Conservation (phyloP, 2,113 vertebrate genomes). For the Coptodon rendalli region DNA sequence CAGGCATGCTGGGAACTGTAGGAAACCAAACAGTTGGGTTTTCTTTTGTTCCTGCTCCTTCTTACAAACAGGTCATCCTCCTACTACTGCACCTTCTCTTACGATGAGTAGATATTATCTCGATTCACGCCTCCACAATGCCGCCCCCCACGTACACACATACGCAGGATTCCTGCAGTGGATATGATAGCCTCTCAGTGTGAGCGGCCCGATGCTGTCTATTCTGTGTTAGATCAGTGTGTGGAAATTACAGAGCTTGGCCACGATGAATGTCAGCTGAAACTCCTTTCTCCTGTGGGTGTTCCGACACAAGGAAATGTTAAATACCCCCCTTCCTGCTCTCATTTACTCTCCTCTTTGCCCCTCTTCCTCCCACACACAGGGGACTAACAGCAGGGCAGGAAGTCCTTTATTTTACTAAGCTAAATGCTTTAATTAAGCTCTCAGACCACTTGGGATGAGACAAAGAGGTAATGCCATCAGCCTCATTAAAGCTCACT, state of each 20-base stretch:
- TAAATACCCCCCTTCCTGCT: constrained; percentile 19
- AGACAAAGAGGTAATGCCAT: constrained; percentile 49
- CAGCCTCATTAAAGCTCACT: constrained; percentile 50
- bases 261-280: background rate
- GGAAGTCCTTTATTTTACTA: constrained; percentile 45
- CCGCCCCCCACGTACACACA: background rate
- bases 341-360: constrained; percentile 11
- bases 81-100: constrained; percentile 15
- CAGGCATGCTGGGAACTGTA: background rate
- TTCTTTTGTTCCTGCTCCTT: background rate
- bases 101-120: constrained; percentile 61
- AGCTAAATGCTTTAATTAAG: constrained; percentile 65
- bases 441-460: constrained; percentile 42
- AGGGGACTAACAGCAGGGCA: constrained; percentile 30
- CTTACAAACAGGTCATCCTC: background rate
- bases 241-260: constrained; percentile 50
- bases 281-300: constrained; percentile 9
- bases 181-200: constrained; percentile 48
- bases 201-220: background rate
- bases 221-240: constrained; percentile 16
- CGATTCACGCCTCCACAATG: background rate
- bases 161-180: background rate
- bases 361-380: constrained; percentile 6
- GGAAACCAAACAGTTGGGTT: background rate
- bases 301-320: constrained; percentile 35